Evolutionary conservation across 2,113 vertebrate genomes (phyloP).

Genomic region (Syrrhaptes paradoxus): DNA sequence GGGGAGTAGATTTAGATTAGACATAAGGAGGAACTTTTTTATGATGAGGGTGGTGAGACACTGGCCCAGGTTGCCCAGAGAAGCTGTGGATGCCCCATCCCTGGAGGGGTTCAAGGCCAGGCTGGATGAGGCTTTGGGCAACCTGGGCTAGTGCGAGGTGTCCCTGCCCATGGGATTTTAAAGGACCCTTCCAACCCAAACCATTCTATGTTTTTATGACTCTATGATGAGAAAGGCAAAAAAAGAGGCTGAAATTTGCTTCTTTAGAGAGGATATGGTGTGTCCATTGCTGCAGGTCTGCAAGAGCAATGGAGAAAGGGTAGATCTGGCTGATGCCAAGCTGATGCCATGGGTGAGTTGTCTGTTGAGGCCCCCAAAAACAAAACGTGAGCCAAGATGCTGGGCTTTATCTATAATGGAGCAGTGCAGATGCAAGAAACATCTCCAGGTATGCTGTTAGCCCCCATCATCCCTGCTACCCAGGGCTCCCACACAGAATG

Average conservation of each 20-base stretch:
- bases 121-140: neutral
- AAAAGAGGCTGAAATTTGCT: neutral
- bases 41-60: neutral
- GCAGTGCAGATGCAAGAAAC: neutral
- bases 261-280: neutral
- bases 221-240: neutral
- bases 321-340: neutral
- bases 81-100: rapidly evolving
- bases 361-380: too few relatives aligned
- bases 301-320: neutral
- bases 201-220: neutral
- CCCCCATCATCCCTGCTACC: neutral
- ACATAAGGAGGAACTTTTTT: neutral
- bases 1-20: neutral
- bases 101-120: neutral
- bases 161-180: neutral
- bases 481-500: neutral
- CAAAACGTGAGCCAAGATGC: too few relatives aligned
- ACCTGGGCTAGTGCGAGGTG: neutral
- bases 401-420: neutral
- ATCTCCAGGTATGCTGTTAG: neutral
- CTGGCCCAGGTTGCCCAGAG: neutral
- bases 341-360: neutral
- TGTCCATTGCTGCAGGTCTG: neutral
- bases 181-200: neutral